Base-by-base conservation (phyloP, 2,113 vertebrate genomes). In the Actenoides hombroni region DNA sequence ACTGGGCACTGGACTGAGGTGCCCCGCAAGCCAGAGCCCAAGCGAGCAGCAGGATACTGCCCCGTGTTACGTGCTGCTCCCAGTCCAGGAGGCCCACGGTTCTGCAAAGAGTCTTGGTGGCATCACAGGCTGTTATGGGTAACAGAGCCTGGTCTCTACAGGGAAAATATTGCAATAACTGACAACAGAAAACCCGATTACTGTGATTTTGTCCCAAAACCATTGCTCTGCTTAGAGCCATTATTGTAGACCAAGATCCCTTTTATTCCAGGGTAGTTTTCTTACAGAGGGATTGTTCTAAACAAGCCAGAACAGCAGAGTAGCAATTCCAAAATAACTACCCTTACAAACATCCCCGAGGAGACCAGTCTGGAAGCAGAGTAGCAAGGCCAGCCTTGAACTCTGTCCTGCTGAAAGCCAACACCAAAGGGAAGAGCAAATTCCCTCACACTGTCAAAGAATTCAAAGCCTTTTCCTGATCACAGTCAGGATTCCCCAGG, bases 291-390 rank as follows among this genome's bases (percentile, higher is more conserved):
- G 33, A 79, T 81, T 92, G 86, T 73, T 95, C 83, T 73, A 56
- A 92, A 97, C 76, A 77, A 93, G 75, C 29, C 75, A 90, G 82
- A 95, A 81, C 28, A 92, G 77, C 86, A 95, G 89, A 94, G 77
- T 31, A 95, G 84, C 96, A 95, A 97, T 94, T 97, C 86, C 93
- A 87, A 94, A 97, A 96, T 94, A 95, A 92, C 89, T 60, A 95
- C 70, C 65, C 86, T 79, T 79, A 94, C 61, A 92, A 84, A 89
- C 70, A 89, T 87, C 86, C 94, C 93, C 35, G 67, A 83, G 93
- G 96, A 97, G 93, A 82, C 48, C 67, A 79, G 91, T 40, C 77
- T 95, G 89, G 81, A 89, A 91, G 91, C 81, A 73, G 93, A 78
- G 83, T 20, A 74, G 84, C 94, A 49, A 91, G 91, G 57, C 69